Evolutionary conservation across 2,113 vertebrate genomes (phyloP).

Genomic region (Cavia porcellus): DNA sequence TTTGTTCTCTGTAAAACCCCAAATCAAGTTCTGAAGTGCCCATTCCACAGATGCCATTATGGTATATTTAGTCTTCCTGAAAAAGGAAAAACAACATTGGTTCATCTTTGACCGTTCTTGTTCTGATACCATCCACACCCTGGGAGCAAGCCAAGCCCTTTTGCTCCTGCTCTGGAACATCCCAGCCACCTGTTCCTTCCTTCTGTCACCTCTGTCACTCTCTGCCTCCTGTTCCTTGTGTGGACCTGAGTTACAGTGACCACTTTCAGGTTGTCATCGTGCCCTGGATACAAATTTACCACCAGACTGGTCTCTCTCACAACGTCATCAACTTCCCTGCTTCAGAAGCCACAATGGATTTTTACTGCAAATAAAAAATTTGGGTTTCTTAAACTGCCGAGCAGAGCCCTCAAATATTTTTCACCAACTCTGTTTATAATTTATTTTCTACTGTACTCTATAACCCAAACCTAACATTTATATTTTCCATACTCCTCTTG

Average conservation of each 20-base stretch:
- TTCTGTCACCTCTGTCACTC: conserved; percentile 17
- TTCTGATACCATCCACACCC: not conserved
- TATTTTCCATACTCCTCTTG: not conserved
- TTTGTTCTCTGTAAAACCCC: not conserved
- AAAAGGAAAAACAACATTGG: not conserved
- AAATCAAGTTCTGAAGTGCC: not conserved
- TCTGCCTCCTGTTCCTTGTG: not conserved
- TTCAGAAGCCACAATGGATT: not conserved
- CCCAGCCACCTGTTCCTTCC: conserved; percentile 32
- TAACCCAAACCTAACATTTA: not conserved
- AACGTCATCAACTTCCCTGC: not conserved
- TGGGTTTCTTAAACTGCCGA: not conserved
- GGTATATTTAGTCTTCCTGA: not conserved
- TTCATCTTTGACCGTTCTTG: conserved; percentile 44
- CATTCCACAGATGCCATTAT: not conserved
- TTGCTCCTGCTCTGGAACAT: conserved; percentile 5
- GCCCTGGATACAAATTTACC: not conserved
- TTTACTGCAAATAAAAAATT: not conserved
- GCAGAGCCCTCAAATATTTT: not conserved
- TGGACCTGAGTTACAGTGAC: not conserved
- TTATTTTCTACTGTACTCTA: not conserved
- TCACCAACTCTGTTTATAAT: conserved; percentile 21
- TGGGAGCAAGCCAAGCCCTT: not conserved
- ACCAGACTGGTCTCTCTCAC: not conserved
- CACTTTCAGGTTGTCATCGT: not conserved